Evolutionary conservation across 2,113 vertebrate species (phyloP).

Genomic region (Alethe castanea): DNA sequence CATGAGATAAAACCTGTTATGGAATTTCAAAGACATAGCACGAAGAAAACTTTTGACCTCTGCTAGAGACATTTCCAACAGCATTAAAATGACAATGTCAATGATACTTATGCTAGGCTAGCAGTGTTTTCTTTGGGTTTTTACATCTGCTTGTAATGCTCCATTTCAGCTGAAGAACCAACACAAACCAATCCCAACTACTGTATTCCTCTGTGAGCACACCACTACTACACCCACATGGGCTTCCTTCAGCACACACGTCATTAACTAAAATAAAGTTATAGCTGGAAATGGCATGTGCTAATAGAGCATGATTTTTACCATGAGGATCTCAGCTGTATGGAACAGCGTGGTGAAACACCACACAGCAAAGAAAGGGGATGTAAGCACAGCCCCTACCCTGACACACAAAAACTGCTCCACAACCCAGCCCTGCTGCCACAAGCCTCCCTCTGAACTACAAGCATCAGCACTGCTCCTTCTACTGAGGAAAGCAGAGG

Average conservation of each 20-base stretch:
- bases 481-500: rapidly evolving
- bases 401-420: neutral
- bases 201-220: neutral
- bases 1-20: neutral
- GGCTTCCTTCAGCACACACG: neutral
- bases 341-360: rapidly evolving
- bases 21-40: neutral
- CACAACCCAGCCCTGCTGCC: neutral
- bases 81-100: neutral
- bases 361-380: neutral
- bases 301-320: neutral
- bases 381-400: neutral
- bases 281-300: neutral
- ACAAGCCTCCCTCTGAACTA: rapidly evolving
- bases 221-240: neutral
- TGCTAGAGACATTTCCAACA: neutral
- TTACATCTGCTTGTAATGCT: neutral
- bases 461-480: neutral
- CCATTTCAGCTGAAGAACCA: neutral
- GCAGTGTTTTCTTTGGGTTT: rapidly evolving
- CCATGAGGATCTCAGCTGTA: neutral
- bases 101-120: neutral
- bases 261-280: neutral
- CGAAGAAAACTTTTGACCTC: neutral
- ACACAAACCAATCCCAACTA: neutral